Evolutionary conservation across 1,140 invertebrate genomes (phyloP).

Genomic region (Brachionus sp.): DNA sequence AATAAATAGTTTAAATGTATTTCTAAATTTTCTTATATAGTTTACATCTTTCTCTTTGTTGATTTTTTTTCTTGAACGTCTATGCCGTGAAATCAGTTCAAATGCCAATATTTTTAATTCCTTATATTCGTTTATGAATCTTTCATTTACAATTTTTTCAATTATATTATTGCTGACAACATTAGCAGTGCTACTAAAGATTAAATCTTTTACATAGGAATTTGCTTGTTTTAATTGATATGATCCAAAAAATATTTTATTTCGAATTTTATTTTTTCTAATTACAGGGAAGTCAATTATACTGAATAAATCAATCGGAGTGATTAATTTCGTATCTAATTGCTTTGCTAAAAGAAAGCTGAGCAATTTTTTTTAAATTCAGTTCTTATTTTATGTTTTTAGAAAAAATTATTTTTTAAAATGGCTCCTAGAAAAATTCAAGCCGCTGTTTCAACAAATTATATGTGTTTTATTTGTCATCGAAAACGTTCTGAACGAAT

Average conservation of each 20-base stretch:
- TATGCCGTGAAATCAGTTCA: neutral
- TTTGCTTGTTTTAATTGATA: constrained; percentile 10
- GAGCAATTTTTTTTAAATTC: too few species aligned
- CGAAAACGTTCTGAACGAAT: neutral
- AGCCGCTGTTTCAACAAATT: too few species aligned
- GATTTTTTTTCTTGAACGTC: neutral
- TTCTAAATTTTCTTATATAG: neutral
- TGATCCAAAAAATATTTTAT: neutral
- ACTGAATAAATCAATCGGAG: neutral
- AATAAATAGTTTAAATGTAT: constrained; percentile 13
- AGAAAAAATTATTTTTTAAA: too few species aligned
- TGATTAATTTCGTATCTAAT: neutral
- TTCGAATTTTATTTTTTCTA: neutral
- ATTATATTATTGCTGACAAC: neutral
- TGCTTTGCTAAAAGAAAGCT: neutral
- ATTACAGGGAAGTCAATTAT: neutral
- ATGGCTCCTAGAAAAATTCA: too few species aligned
- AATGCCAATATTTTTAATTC: neutral
- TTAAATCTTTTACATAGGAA: neutral
- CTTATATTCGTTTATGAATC: neutral
- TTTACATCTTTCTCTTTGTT: neutral
- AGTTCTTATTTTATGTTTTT: too few species aligned
- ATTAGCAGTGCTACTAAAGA: neutral
- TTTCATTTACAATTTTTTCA: neutral
- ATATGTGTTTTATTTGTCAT: neutral